A percentile compares a stretch with the other conserved stretches of the same genome.
These are phyloP conservation scores for Synchiropus splendidus DNA, from an alignment of 2,113 vertebrate species.

Conservation along the genomic window DNA sequence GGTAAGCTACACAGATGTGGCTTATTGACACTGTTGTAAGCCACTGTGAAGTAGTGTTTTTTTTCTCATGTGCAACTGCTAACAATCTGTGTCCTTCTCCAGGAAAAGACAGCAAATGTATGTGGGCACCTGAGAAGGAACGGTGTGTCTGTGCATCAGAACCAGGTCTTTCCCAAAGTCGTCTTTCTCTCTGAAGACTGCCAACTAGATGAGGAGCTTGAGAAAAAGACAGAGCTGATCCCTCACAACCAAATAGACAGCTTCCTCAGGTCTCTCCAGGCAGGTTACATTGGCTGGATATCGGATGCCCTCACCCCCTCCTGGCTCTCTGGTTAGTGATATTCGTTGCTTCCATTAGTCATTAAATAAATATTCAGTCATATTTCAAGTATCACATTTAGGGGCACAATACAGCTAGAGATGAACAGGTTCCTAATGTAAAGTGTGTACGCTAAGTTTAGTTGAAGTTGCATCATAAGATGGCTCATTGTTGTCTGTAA, in stretches of 20 bases:
- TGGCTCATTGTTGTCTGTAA: no score
- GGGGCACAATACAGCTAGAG: no score
- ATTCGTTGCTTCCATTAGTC: no score
- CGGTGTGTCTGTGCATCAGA: slow-evolving; percentile 45
- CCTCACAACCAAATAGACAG: slow-evolving; percentile 40
- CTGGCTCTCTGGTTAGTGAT: slow-evolving; percentile 62
- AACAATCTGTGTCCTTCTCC: not conserved
- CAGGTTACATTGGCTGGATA: slow-evolving; percentile 58
- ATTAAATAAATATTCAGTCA: no score
- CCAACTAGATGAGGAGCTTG: slow-evolving; percentile 51
- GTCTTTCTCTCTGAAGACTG: slow-evolving; percentile 63
- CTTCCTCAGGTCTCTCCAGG: slow-evolving; percentile 60
- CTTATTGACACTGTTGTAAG: no score
- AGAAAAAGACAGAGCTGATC: slow-evolving; percentile 60
- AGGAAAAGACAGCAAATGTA: slow-evolving; percentile 59
- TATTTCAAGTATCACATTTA: no score
- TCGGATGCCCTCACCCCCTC: slow-evolving; percentile 59
- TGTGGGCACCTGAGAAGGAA: slow-evolving; percentile 52
- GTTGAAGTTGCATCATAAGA: no score
- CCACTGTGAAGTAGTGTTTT: no score
- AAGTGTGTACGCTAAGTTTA: no score
- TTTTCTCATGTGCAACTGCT: no score
- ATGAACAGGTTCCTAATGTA: no score
- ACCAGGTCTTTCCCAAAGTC: slow-evolving; percentile 55
- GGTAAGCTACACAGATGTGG: no score